phyloP scores from a whole-genome alignment of 1,140 invertebrate species.

The Eurosta solidaginis region DNA sequence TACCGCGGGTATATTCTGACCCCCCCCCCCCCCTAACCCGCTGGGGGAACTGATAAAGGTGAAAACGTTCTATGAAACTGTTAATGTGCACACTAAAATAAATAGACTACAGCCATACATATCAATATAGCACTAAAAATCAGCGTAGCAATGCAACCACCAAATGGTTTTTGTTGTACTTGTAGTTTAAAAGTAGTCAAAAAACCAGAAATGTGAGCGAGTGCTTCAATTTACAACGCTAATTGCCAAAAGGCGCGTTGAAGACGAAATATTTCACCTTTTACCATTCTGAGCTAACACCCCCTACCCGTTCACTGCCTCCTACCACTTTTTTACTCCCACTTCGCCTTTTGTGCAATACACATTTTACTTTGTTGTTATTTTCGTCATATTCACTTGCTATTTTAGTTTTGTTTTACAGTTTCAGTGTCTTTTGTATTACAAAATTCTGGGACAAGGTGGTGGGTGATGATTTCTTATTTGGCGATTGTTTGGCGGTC shows the following conservation, averaged over 20 bases:
- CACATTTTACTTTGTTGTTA: neutral
- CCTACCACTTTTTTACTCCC: neutral
- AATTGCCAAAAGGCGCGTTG: conserved; percentile 49
- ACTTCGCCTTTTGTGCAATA: neutral
- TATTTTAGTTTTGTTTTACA: neutral
- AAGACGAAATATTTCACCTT: neutral
- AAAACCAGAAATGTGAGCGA: neutral
- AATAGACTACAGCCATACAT: neutral
- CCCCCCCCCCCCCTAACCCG: too few relatives aligned
- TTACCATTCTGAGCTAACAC: neutral
- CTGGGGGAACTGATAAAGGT: too few relatives aligned
- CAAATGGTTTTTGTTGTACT: neutral
- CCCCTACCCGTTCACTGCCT: neutral
- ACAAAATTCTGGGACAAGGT: neutral
- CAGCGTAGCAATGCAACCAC: neutral
- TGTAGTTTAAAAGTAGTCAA: neutral
- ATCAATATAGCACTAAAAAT: neutral
- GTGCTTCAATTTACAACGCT: conserved; percentile 43
- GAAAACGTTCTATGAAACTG: neutral
- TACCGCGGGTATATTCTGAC: too few relatives aligned
- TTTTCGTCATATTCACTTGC: neutral
- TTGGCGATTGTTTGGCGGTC: neutral
- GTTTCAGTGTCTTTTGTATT: neutral
- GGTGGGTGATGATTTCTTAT: neutral
- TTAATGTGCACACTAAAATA: neutral